Conservation (phyloP, 2,113 vertebrate species). For the Panurus biarmicus region DNA sequence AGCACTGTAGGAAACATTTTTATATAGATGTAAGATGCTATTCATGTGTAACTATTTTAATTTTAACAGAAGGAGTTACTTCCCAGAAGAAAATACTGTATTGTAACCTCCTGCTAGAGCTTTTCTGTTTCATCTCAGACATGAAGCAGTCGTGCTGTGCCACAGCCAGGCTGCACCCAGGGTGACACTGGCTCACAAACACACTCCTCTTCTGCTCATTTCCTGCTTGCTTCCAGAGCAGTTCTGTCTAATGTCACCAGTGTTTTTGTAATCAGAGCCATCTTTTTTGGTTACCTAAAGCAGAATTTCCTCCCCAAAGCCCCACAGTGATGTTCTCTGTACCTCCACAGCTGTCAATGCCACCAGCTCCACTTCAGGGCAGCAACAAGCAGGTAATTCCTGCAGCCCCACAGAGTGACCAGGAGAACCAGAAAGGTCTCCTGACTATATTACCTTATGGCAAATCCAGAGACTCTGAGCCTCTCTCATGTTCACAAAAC, state of each 20-base stretch:
- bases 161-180: not conserved
- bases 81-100: not conserved
- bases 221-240: not conserved
- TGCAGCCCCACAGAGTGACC: not conserved
- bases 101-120: not conserved
- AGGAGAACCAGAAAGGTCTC: not conserved
- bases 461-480: not conserved
- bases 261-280: not conserved
- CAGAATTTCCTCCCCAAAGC: not conserved
- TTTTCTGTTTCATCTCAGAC: not conserved
- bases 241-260: not conserved
- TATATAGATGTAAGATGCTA: not conserved
- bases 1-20: not conserved
- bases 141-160: not conserved
- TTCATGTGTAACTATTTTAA: not conserved
- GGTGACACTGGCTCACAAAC: not conserved
- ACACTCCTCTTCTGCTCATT: not conserved
- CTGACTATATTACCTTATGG: not conserved
- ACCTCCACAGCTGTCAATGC: not conserved
- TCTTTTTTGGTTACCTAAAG: not conserved
- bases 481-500: not conserved
- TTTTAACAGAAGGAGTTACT: not conserved
- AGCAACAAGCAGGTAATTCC: not conserved
- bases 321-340: not conserved
- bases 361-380: not conserved